Percentiles rank a stretch among this genome's conserved stretches.
Conservation (phyloP, 2,797 vertebrate genomes). For the Sebastes jordani region DNA sequence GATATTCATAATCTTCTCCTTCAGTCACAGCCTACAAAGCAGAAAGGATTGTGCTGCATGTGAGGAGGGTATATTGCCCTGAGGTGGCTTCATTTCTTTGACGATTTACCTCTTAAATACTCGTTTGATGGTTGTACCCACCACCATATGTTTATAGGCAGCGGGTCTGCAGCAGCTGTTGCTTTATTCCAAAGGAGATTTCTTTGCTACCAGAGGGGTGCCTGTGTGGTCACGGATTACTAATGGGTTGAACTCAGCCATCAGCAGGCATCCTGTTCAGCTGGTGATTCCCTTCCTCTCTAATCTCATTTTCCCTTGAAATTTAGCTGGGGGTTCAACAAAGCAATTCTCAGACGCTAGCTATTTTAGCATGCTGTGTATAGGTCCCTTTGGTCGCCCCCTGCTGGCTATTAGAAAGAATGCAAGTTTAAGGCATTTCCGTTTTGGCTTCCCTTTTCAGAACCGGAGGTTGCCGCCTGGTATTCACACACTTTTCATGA, state of each 20-base stretch:
- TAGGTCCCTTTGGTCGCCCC: not conserved
- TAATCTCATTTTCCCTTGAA: constrained; percentile 21
- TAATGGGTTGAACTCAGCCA: constrained; percentile 28
- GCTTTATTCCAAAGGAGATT: constrained; percentile 16
- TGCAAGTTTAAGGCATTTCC: not conserved
- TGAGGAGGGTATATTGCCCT: not conserved
- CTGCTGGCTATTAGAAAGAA: too few species aligned
- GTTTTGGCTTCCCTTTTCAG: too few species aligned
- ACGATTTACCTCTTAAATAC: constrained; percentile 29
- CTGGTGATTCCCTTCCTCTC: not conserved
- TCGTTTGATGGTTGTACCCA: not conserved
- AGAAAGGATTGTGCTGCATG: not conserved
- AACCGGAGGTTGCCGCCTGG: not conserved
- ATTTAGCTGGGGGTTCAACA: not conserved
- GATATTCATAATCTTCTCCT: not conserved
- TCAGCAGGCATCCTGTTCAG: not conserved
- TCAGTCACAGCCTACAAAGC: not conserved
- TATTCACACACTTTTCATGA: not conserved
- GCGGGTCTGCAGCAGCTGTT: constrained; percentile 13
- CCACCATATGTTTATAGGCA: constrained; percentile 12
- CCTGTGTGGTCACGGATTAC: constrained; percentile 24
- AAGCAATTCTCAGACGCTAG: not conserved
- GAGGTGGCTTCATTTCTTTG: constrained; percentile 11
- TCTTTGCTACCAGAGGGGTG: not conserved
- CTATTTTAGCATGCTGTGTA: not conserved